phyloP scores from a whole-genome alignment of 2,797 vertebrate species.

The Alauda arvensis region DNA sequence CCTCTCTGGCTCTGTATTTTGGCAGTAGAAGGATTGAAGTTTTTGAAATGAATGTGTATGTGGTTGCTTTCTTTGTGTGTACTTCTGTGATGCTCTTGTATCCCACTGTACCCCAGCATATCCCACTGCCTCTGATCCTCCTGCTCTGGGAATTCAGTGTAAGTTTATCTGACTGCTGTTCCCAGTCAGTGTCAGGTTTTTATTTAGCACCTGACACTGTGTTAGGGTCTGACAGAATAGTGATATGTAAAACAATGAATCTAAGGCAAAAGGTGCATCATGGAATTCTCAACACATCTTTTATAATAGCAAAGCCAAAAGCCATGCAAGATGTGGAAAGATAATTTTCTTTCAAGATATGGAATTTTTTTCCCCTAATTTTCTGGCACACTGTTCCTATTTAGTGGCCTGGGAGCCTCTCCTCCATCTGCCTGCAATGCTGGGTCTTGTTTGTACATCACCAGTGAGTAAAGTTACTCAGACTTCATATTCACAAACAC shows the following conservation, averaged over 20 bases:
- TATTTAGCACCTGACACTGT: not conserved
- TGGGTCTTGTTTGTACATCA: not conserved
- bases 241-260: not conserved
- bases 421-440: not conserved
- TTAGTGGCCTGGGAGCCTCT: not conserved
- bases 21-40: not conserved
- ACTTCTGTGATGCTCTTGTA: not conserved
- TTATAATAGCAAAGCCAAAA: conserved; percentile 19
- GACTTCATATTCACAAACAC: not conserved
- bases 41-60: not conserved
- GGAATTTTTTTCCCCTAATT: not conserved
- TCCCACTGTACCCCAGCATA: too few species aligned
- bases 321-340: not conserved
- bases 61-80: not conserved
- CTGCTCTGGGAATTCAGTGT: not conserved
- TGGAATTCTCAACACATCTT: conserved; percentile 10
- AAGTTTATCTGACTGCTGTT: not conserved
- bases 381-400: not conserved
- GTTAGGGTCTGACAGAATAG: not conserved
- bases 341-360: not conserved
- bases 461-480: not conserved
- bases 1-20: not conserved
- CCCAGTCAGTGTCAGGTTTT: not conserved
- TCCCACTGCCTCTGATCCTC: not conserved
- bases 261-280: not conserved